Evolutionary conservation across 2,888 invertebrate genomes (phyloP).

Genomic region (Zelleria hepariella): DNA sequence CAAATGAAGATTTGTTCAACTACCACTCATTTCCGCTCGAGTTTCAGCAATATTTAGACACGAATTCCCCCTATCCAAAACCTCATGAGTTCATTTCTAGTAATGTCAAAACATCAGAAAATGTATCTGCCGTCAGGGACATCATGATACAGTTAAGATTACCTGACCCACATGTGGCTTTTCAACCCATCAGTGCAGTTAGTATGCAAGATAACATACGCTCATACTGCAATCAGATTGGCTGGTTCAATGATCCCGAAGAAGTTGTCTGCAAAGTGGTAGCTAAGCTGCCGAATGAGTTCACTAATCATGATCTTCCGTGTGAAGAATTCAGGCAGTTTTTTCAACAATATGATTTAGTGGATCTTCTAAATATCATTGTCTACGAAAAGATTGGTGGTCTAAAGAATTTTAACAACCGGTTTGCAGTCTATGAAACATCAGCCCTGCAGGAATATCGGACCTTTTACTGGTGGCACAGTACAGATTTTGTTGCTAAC

Average conservation of each 20-base stretch:
- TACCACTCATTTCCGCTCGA: constrained; percentile 77
- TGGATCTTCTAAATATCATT: constrained; percentile 68
- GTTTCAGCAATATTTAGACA: constrained; percentile 68
- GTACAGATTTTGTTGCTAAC: constrained; percentile 33
- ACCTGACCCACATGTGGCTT: constrained; percentile 52
- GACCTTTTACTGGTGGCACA: constrained; percentile 74
- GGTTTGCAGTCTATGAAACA: constrained; percentile 72
- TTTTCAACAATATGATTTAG: constrained; percentile 61
- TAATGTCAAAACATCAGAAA: constrained; percentile 68
- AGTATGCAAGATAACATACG: constrained; percentile 60
- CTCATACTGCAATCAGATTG: constrained; percentile 63
- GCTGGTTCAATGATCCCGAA: constrained; percentile 59
- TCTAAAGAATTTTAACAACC: constrained; percentile 51
- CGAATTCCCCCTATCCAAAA: constrained; percentile 69
- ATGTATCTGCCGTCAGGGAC: constrained; percentile 59
- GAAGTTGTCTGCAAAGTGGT: constrained; percentile 65
- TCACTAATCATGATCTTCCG: constrained; percentile 46
- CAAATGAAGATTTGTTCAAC: constrained; percentile 71
- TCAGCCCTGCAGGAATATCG: constrained; percentile 65
- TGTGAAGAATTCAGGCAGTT: constrained; percentile 42
- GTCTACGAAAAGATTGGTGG: constrained; percentile 67
- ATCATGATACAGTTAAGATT: constrained; percentile 71
- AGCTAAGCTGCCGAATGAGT: constrained; percentile 45
- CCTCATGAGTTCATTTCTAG: constrained; percentile 77
- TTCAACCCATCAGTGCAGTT: constrained; percentile 50